Evolutionary conservation across 2,797 vertebrate genomes (phyloP).

Genomic region (Microctenopoma stevenorrisi): DNA sequence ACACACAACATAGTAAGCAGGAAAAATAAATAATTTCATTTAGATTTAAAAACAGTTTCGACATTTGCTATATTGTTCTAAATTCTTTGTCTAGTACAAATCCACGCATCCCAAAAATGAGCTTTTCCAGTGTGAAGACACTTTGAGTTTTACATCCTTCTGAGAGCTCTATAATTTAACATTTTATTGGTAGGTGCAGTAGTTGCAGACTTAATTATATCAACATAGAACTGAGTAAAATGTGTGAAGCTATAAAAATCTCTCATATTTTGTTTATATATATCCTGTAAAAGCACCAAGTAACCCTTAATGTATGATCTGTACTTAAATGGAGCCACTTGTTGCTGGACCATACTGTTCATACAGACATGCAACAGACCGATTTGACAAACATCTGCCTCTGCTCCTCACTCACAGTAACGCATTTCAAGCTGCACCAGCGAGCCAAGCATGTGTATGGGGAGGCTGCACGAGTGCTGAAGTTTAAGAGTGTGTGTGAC

Average conservation of each 20-base stretch:
- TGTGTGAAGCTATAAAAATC: too few species aligned
- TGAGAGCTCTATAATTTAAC: too few species aligned
- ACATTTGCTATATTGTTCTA: too few species aligned
- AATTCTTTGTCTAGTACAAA: too few species aligned
- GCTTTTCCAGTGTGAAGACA: not conserved
- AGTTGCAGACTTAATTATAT: too few species aligned
- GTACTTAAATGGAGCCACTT: not conserved
- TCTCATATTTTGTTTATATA: not conserved
- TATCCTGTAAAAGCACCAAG: not conserved
- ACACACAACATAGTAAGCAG: slow-evolving; percentile 90
- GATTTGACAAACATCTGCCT: not conserved
- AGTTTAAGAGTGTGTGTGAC: slow-evolving; percentile 89
- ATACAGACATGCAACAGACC: not conserved
- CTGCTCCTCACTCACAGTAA: slow-evolving; percentile 73
- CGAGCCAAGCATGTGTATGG: slow-evolving; percentile 95
- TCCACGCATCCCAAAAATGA: not conserved
- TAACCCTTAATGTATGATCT: not conserved
- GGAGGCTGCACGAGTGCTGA: slow-evolving; percentile 91
- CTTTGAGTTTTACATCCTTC: not conserved
- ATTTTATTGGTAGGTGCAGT: too few species aligned
- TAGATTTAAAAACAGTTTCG: too few species aligned
- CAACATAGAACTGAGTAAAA: too few species aligned
- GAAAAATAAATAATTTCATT: too few species aligned
- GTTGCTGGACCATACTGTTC: not conserved
- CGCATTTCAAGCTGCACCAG: slow-evolving; percentile 90